A percentile compares a stretch with the other conserved stretches of the same genome.
Evolutionary conservation across 2,888 invertebrate species (phyloP).

Genomic region (Ennomos fuscantarius): DNA sequence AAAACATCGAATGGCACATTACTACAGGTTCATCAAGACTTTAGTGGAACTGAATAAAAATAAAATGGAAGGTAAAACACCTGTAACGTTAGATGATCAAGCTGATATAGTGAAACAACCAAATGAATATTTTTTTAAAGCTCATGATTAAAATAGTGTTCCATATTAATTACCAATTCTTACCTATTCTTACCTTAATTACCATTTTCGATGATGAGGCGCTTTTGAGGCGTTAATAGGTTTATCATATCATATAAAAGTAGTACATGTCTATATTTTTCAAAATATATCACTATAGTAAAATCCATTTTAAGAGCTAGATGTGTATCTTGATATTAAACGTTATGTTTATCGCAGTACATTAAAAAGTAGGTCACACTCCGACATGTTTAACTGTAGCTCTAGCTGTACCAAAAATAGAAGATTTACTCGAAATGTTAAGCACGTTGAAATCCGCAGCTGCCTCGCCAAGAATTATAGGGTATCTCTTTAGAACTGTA

Average conservation of each 20-base stretch:
- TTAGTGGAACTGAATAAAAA: constrained; percentile 57
- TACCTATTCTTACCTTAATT: too few species aligned
- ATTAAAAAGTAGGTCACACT: constrained; percentile 26
- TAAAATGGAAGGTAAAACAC: constrained; percentile 43
- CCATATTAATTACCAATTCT: too few species aligned
- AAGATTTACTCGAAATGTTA: constrained; percentile 41
- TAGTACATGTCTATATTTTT: too few species aligned
- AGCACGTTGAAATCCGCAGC: constrained; percentile 42
- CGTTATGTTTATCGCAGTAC: constrained; percentile 11
- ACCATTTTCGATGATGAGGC: too few species aligned
- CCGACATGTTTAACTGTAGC: constrained; percentile 26
- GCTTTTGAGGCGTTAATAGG: too few species aligned
- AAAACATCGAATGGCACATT: constrained; percentile 42
- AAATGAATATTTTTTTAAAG: constrained; percentile 45
- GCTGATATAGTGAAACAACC: constrained; percentile 56
- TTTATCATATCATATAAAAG: too few species aligned
- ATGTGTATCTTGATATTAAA: constrained; percentile 13
- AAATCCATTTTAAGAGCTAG: constrained; percentile 7
- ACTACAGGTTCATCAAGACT: constrained; percentile 64
- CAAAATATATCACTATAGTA: background rate
- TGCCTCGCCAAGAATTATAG: constrained; percentile 49
- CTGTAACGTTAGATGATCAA: constrained; percentile 40
- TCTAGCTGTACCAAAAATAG: constrained; percentile 30
- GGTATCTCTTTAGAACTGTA: constrained; percentile 53
- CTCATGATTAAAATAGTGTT: too few species aligned